Base-by-base conservation (phyloP, 2,797 vertebrate species). In the Garrulus glandarius region DNA sequence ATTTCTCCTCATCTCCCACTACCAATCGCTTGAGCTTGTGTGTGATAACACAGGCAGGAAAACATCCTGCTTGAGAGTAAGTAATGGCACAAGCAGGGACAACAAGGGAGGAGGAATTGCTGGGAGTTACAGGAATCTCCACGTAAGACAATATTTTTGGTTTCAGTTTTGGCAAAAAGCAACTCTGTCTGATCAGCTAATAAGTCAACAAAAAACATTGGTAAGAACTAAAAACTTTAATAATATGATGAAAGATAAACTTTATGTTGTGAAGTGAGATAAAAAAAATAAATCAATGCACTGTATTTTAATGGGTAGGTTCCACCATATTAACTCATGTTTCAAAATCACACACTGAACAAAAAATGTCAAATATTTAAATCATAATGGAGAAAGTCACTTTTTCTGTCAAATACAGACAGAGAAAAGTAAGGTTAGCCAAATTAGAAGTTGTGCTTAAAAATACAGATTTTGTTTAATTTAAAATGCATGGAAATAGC, bases 1-100 rank as follows among this genome's bases (percentile, higher is more conserved):
- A 90, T 92, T 95, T 80, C 77, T 88, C 37, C 83, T 89, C 88
- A n/a, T 93, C 77, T 93, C 47, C 59, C 64, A 83, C 77, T 34
- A 84, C 74, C 80, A 71, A 61, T 60, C 11, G 14, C 34, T 72
- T 46, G 89, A 87, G 65, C 17, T 36, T 15, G 17, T 5, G 21
- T 0, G 0, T 72, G 55, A 27, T 46, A 74, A 64, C 64, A 68
- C 17, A 39, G 1, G 2, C 3, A 70, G 29, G 44, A 27, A 79
- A 76, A 64, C 75, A 24, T 29, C 4, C 29, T 92, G 52, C 52
- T 63, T 68, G 52, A 86, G 46, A 87, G 69, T 61, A 30, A 67
- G 64, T 46, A 60, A 86, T 24, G n/a, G 74, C 61, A 72, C 82
- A 85, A 85, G 34, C 26, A 89, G 61, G 52, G 56, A n/a, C 56